Percentiles rank a stretch among this genome's conserved stretches.
phyloP scores from a whole-genome alignment of 2,797 vertebrate genomes.

The Nannoperca obscura region DNA sequence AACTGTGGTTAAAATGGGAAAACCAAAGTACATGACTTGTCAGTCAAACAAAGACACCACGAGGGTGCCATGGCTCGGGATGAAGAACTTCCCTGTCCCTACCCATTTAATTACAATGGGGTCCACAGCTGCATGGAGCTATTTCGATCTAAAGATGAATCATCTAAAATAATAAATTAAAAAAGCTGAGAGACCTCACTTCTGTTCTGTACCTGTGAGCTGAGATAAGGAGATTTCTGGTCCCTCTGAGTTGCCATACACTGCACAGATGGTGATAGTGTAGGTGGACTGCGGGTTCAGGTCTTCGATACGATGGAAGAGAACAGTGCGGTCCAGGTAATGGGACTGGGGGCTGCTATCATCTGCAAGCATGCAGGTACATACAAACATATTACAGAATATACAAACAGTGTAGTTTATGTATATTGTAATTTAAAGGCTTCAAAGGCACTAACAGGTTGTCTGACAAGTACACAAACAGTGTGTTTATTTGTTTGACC shows the following conservation, averaged over 20 bases:
- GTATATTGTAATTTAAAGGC: no score
- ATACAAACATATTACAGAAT: not conserved
- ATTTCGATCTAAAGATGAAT: constrained; percentile 48
- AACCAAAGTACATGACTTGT: constrained; percentile 78
- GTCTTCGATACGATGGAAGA: constrained; percentile 80
- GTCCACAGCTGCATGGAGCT: constrained; percentile 48
- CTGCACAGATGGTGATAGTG: constrained; percentile 83
- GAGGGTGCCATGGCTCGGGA: constrained; percentile 41
- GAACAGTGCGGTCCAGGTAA: constrained; percentile 82
- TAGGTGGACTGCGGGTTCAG: constrained; percentile 85
- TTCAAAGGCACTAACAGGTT: not conserved
- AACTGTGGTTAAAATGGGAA: constrained; percentile 73
- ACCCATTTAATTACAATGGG: constrained; percentile 69
- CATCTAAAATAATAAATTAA: constrained; percentile 9
- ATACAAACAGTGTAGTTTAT: not conserved
- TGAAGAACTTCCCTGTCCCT: constrained; percentile 40
- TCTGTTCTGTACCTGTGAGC: constrained; percentile 84
- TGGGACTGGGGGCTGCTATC: constrained; percentile 73
- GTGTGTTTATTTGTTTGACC: not conserved
- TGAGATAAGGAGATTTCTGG: constrained; percentile 89
- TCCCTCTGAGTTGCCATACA: constrained; percentile 89
- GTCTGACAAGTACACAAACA: not conserved
- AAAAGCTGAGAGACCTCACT: not conserved
- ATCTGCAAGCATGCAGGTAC: constrained; percentile 66
- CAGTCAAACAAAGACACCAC: constrained; percentile 67